phyloP scores from a whole-genome alignment of 2,797 vertebrate genomes.

The Tokudaia muenninki region DNA sequence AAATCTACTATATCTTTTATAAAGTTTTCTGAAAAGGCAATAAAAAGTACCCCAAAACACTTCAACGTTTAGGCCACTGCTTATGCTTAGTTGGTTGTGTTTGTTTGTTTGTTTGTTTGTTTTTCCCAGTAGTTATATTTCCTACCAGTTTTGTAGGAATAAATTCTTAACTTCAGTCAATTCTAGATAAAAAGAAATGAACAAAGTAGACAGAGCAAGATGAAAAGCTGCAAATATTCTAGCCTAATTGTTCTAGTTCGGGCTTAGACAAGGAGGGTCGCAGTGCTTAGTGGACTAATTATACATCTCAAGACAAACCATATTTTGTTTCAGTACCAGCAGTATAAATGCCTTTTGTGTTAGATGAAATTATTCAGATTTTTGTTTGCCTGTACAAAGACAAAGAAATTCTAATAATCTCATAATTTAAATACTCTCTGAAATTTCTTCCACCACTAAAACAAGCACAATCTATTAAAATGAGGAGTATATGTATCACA shows the following conservation, averaged over 20 bases:
- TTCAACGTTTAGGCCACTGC: background rate
- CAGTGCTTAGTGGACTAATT: conserved; percentile 14
- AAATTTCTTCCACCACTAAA: conserved; percentile 39
- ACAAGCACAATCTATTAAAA: conserved; percentile 44
- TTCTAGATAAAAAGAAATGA: conserved; percentile 36
- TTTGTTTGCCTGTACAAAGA: conserved; percentile 72
- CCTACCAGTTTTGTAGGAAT: conserved; percentile 59
- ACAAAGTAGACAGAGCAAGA: background rate
- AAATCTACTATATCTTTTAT: background rate
- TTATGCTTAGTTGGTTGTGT: background rate
- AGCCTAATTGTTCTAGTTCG: conserved; percentile 5
- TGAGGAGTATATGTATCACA: background rate
- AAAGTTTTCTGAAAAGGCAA: conserved; percentile 47
- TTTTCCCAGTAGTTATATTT: conserved; percentile 39
- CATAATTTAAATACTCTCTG: conserved; percentile 69
- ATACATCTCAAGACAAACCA: conserved; percentile 60
- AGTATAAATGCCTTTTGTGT: conserved; percentile 75
- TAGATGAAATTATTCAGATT: conserved; percentile 74
- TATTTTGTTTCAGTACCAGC: conserved; percentile 67
- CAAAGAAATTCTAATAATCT: conserved; percentile 61
- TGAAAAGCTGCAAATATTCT: conserved; percentile 15
- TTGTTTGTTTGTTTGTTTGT: background rate
- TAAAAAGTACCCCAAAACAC: conserved; percentile 28
- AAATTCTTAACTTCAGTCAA: conserved; percentile 62
- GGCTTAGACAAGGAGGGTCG: conserved; percentile 44